Evolutionary conservation across 1,140 invertebrate genomes (phyloP), one percentile per base, ranked within the genome.

Genomic region (Ridgeia piscesae): DNA sequence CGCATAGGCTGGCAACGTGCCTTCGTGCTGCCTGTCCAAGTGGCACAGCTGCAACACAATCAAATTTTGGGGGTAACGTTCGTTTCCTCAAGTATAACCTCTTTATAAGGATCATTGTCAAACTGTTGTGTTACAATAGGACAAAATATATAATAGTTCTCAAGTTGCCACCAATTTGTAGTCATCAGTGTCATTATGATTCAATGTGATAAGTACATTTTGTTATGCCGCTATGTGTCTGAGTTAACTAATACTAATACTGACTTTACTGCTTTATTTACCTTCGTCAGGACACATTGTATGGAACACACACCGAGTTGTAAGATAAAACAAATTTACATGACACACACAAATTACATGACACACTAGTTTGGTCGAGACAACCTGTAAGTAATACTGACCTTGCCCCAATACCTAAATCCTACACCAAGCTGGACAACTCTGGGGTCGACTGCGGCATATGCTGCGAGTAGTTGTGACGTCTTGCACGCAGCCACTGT

Each of bases 381-480:
- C 14, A 77, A 77, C 14, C 58, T 27, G 27, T 21, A 77, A 77
- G 92, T n/a, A 92, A 31, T 21, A 91, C 35, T 35, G 93, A 96
- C 95, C 94, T 95, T 95, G 11, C 95, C 95, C 95, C 95, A 95
- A 92, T 94, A 94, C 92, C 95, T 94, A 50, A 96, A 95, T 1
- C 92, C 92, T 8, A 95, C 93, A 35, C 94, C 95, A 6, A 96
- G 93, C 58, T 94, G 93, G 34, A 34, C 92, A 33, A 95, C 94
- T 89, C 95, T 91, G 1, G 93, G 92, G 93, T 96, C 95, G 89
- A 95, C 93, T 31, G 90, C 88, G n/a, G 92, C 93, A 91, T 96
- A 96, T 31, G 95, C 92, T 1, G 93, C 89, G 11, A 96, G 92
- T 34, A 96, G 93, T 31, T 93, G 91, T 89, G 94, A 94, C 1